Conservation (phyloP, 2,113 vertebrate genomes). For the Pelecanoides urinatrix region DNA sequence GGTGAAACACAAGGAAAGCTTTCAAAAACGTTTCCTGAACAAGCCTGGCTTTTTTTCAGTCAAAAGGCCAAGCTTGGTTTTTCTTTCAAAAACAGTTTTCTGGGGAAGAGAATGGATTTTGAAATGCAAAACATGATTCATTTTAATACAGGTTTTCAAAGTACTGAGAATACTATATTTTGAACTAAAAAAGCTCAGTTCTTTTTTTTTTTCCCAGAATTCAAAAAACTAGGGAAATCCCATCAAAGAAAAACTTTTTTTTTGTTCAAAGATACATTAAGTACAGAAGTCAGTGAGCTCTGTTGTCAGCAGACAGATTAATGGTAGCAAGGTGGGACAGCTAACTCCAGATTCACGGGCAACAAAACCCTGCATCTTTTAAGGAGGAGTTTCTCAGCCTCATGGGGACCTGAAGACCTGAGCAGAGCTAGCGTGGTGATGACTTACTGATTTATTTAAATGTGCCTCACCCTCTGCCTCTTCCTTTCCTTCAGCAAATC, state of each 20-base stretch:
- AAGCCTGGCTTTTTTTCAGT: background rate
- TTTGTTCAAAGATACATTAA: background rate
- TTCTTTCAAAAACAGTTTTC: background rate
- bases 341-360: background rate
- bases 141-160: background rate
- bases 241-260: background rate
- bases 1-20: background rate
- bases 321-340: background rate
- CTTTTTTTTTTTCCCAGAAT: background rate
- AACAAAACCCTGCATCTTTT: background rate
- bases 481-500: slow-evolving; percentile 89
- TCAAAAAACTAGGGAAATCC: background rate
- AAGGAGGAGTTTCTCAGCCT: background rate
- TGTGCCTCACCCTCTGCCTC: slow-evolving; percentile 2
- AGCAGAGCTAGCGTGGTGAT: background rate
- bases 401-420: background rate
- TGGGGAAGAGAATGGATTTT: background rate
- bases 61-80: background rate
- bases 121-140: background rate
- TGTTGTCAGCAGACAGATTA: background rate
- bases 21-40: background rate
- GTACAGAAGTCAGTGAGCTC: background rate
- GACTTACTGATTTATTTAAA: background rate
- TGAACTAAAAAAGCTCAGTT: background rate
- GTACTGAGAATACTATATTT: background rate